Percentiles rank a stretch among this genome's conserved stretches.
Evolutionary conservation across 2,888 invertebrate species (phyloP).

Genomic region (Cheilosia variabilis): DNA sequence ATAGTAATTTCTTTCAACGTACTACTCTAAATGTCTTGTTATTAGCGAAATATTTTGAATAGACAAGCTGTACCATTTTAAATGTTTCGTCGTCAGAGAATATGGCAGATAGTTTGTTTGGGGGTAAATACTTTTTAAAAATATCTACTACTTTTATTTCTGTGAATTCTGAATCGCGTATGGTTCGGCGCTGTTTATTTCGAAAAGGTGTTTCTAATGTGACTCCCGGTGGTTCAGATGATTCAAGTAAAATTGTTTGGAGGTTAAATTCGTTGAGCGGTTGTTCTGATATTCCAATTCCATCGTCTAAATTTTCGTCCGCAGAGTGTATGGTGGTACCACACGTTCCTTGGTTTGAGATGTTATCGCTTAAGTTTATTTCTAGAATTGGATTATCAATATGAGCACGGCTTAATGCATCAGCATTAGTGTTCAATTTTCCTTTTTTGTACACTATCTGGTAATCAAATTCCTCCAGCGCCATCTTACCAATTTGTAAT

Average conservation of each 20-base stretch:
- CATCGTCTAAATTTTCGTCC: neutral
- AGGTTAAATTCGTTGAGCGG: too few species aligned
- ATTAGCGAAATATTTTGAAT: constrained; percentile 23
- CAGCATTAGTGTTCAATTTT: neutral
- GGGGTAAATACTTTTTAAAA: too few species aligned
- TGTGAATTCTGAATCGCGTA: too few species aligned
- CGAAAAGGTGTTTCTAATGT: too few species aligned
- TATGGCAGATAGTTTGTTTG: too few species aligned
- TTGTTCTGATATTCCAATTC: too few species aligned
- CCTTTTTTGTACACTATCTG: constrained; percentile 61
- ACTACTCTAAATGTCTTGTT: constrained; percentile 45
- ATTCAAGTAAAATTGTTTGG: too few species aligned
- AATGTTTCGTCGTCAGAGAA: neutral
- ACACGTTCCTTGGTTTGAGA: constrained; percentile 36
- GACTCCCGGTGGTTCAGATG: too few species aligned
- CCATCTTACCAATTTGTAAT: too few species aligned
- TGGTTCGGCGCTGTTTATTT: too few species aligned
- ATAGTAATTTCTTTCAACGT: constrained; percentile 36
- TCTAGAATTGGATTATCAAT: constrained; percentile 15
- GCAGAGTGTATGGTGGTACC: constrained; percentile 35
- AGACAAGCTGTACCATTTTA: constrained; percentile 20
- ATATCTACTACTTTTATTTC: too few species aligned
- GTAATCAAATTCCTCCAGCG: constrained; percentile 63
- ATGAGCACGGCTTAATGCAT: constrained; percentile 59
- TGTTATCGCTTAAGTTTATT: constrained; percentile 20